phyloP scores from a whole-genome alignment of 2,113 vertebrate species.

The Melanerpes aurifrons region DNA sequence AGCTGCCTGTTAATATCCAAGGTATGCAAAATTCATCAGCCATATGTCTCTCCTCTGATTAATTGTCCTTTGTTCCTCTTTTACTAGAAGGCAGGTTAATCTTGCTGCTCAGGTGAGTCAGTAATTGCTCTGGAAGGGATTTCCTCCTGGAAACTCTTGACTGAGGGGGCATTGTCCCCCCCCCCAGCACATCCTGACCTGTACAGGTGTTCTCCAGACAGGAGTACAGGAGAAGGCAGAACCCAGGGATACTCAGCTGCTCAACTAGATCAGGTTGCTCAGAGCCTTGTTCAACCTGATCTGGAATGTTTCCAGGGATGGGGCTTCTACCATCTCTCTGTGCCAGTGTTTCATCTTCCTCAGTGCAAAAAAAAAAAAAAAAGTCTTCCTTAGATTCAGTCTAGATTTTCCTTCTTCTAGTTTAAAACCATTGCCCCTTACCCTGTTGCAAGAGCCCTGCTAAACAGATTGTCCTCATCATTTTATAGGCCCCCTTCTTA shows the following conservation, averaged over 20 bases:
- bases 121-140: neutral
- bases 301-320: neutral
- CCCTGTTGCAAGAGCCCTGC: too few species aligned
- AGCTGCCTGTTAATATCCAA: neutral
- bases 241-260: neutral
- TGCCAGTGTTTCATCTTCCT: neutral
- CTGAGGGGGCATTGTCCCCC: neutral
- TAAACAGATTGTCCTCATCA: too few species aligned
- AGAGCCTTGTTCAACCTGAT: neutral
- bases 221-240: rapidly evolving
- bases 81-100: neutral
- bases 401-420: neutral
- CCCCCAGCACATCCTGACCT: rapidly evolving
- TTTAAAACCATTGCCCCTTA: too few species aligned
- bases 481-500: too few species aligned
- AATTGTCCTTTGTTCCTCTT: neutral
- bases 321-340: neutral
- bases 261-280: neutral
- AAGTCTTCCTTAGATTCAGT: too few species aligned
- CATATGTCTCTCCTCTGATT: neutral
- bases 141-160: neutral
- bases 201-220: neutral
- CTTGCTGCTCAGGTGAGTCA: neutral
- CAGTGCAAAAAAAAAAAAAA: too few species aligned
- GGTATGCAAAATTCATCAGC: neutral